These are phyloP conservation scores for Poeciliopsis infans DNA, from an alignment of 2,797 vertebrate species.

Conservation along the genomic window DNA sequence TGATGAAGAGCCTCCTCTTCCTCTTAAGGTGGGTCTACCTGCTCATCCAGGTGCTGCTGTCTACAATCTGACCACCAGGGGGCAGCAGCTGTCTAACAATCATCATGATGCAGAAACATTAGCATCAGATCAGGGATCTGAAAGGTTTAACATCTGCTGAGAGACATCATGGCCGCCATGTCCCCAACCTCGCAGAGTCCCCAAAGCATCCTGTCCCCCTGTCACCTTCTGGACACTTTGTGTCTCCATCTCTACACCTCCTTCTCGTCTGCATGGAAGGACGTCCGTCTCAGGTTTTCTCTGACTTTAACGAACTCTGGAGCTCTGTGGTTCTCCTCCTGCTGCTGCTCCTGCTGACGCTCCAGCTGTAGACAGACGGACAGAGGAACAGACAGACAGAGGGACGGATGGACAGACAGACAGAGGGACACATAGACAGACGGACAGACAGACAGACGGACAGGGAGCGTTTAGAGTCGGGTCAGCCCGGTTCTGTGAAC, in stretches of 20 bases:
- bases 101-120: background rate
- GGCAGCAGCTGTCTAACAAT: background rate
- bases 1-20: background rate
- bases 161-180: conserved; percentile 1
- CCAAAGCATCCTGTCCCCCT: conserved; percentile 1
- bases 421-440: background rate
- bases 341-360: conserved; percentile 67
- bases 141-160: background rate
- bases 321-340: conserved; percentile 80
- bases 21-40: background rate
- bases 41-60: background rate
- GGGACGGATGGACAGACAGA: too few species aligned
- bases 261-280: conserved; percentile 81
- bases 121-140: background rate
- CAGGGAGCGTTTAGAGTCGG: background rate
- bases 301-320: conserved; percentile 96
- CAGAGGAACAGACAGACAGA: conserved; percentile 2
- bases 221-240: conserved; percentile 3
- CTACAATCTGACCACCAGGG: background rate
- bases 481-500: background rate
- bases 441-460: background rate
- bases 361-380: conserved; percentile 49
- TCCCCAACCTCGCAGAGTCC: background rate
- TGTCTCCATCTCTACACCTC: conserved; percentile 74
- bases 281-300: conserved; percentile 91